These are phyloP conservation scores for Lasioglossum leucozonium DNA, from an alignment of 2,888 invertebrate species.

Conservation along the genomic window DNA sequence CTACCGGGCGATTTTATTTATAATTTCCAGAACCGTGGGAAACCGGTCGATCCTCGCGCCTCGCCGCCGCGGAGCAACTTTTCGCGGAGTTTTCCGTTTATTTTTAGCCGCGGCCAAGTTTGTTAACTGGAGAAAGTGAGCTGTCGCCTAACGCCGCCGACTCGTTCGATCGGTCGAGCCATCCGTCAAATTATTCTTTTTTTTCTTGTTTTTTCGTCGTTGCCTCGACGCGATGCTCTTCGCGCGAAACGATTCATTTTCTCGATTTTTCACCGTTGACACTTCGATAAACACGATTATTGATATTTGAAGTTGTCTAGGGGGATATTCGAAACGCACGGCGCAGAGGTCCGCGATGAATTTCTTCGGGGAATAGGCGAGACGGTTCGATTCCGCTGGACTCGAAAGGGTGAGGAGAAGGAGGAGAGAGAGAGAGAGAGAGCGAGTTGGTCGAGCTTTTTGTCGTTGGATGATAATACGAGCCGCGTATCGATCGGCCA, in stretches of 20 bases:
- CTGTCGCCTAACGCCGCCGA: not conserved
- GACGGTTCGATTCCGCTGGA: constrained; percentile 13
- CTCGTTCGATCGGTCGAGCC: not conserved
- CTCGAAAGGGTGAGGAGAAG: not conserved
- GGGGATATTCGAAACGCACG: not conserved
- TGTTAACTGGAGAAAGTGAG: constrained; percentile 2
- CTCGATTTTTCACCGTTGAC: too few species aligned
- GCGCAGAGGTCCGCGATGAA: not conserved
- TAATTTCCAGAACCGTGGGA: constrained; percentile 4
- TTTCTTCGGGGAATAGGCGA: not conserved
- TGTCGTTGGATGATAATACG: constrained; percentile 49
- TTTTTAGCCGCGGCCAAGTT: constrained; percentile 1
- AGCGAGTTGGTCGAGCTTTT: constrained; percentile 27
- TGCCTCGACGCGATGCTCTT: not conserved
- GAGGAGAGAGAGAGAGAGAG: not conserved
- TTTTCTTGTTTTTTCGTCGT: too few species aligned
- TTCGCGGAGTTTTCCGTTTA: not conserved
- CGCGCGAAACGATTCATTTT: not conserved
- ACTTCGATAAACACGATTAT: not conserved
- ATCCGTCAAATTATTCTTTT: constrained; percentile 4
- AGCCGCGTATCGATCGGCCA: constrained; percentile 57
- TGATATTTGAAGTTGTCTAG: not conserved
- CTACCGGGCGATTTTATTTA: constrained; percentile 4
- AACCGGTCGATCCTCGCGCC: not conserved
- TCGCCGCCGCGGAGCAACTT: not conserved